Conservation (phyloP, 2,113 vertebrate species). For the Silurus meridionalis region DNA sequence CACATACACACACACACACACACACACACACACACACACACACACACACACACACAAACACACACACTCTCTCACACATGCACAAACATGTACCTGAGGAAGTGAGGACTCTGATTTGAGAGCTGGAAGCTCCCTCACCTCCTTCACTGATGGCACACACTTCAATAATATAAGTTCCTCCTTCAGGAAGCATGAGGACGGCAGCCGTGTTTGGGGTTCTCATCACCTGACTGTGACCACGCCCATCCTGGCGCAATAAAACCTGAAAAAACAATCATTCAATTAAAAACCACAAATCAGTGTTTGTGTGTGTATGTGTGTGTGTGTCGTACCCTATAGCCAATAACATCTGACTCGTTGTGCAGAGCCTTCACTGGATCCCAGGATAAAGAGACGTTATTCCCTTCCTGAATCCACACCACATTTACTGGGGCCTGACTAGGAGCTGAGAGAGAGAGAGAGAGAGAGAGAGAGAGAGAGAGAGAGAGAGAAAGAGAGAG, state of each 20-base stretch:
- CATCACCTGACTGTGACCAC: conserved; percentile 86
- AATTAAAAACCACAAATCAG: not conserved
- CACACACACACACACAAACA: no score
- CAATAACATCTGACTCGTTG: conserved; percentile 93
- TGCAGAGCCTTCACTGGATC: conserved; percentile 85
- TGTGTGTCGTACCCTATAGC: conserved; percentile 82
- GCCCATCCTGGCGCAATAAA: conserved; percentile 87
- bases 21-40: no score
- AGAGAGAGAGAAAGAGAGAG: not conserved
- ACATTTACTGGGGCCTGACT: conserved; percentile 85
- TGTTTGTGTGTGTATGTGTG: not conserved
- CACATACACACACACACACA: not conserved
- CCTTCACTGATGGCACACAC: conserved; percentile 89
- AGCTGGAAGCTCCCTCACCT: conserved; percentile 85
- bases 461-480: no score
- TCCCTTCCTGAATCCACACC: conserved; percentile 90
- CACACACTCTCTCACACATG: no score
- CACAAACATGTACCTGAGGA: conserved; percentile 77
- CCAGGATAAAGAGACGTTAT: conserved; percentile 89
- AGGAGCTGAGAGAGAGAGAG: conserved; percentile 74
- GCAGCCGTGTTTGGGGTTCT: conserved; percentile 90
- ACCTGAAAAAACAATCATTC: conserved; percentile 72
- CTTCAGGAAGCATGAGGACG: conserved; percentile 84
- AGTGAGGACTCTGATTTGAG: conserved; percentile 89
- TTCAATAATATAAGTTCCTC: conserved; percentile 91